Conservation (phyloP, 2,113 vertebrate species). For the Nasalis larvatus region DNA sequence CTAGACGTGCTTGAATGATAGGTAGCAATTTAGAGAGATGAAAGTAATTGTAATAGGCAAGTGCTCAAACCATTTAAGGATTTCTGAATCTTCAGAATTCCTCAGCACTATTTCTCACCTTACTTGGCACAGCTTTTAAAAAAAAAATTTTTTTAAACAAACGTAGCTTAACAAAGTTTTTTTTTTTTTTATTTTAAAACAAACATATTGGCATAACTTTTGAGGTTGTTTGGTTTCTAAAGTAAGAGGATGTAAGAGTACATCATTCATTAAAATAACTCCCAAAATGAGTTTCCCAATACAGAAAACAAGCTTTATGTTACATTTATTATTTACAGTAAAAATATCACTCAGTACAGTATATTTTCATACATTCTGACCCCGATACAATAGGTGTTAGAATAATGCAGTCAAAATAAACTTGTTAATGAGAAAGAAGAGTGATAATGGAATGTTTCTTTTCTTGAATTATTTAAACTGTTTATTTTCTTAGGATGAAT, state of each 20-base stretch:
- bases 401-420: slow-evolving; percentile 9
- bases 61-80: neutral
- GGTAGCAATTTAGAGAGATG: neutral
- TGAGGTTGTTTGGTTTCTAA: slow-evolving; percentile 4
- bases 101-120: neutral
- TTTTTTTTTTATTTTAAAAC: no score
- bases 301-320: neutral
- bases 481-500: slow-evolving; percentile 43
- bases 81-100: slow-evolving; percentile 29
- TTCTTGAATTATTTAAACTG: slow-evolving; percentile 12
- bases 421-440: slow-evolving; percentile 18
- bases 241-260: neutral
- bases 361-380: slow-evolving; percentile 20
- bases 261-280: slow-evolving; percentile 37
- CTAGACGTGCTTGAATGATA: neutral
- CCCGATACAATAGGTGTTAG: neutral
- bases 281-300: neutral
- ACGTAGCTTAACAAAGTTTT: no score
- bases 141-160: no score
- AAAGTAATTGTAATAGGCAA: neutral
- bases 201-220: neutral
- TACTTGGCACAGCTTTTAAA: neutral
- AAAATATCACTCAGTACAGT: slow-evolving; percentile 1
- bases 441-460: neutral
- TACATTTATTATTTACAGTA: slow-evolving; percentile 29